Evolutionary conservation across 2,113 vertebrate genomes (phyloP).

Genomic region (Cariama cristata): DNA sequence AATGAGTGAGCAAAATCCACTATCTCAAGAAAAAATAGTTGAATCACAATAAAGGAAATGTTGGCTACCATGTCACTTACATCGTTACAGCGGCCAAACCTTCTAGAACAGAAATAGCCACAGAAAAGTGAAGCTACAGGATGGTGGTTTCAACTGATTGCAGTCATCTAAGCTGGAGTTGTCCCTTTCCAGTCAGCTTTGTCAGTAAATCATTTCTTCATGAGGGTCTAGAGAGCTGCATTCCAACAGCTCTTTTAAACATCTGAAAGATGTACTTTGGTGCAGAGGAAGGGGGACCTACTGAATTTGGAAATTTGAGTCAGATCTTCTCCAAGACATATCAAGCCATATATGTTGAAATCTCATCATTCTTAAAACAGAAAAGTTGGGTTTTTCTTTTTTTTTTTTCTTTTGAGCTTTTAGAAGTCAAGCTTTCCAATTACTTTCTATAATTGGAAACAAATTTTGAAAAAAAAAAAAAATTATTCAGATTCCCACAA

Average conservation of each 20-base stretch:
- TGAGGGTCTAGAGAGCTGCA: not conserved
- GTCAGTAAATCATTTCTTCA: not conserved
- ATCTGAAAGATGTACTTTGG: not conserved
- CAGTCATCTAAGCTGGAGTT: not conserved
- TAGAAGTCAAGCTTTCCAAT: not conserved
- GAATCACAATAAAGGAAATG: not conserved
- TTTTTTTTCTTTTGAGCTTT: not conserved
- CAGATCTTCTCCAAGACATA: not conserved
- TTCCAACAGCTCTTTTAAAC: not conserved
- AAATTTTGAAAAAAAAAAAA: not conserved
- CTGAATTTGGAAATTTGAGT: not conserved
- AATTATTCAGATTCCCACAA: not conserved
- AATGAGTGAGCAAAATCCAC: not conserved
- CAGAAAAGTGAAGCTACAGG: not conserved
- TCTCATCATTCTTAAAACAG: not conserved
- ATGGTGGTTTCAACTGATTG: not conserved
- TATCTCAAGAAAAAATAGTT: not conserved
- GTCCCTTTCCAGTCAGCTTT: not conserved
- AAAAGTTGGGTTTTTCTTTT: accelerated
- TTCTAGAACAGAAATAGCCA: not conserved
- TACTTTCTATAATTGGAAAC: not conserved
- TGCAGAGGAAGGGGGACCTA: not conserved
- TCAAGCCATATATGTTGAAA: not conserved
- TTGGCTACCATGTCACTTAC: not conserved
- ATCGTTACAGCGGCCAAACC: not conserved